Conservation (phyloP, 1,140 invertebrate species). For the Carposina sasakii region DNA sequence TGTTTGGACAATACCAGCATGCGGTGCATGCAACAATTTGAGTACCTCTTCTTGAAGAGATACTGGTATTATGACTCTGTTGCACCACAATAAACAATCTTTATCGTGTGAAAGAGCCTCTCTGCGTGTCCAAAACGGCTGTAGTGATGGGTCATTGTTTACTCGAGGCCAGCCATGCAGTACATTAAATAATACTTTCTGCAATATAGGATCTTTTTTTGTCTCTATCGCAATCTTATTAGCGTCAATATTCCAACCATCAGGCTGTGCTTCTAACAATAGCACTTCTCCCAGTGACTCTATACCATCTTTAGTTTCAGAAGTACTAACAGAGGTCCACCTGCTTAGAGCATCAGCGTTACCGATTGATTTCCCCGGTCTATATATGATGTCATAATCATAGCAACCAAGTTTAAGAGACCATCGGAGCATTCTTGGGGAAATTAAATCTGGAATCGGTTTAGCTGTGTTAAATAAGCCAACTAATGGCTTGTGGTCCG, state of each 20-base stretch:
- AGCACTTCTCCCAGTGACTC: background rate
- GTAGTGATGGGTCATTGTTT: constrained; percentile 1
- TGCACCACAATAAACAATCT: constrained; percentile 12
- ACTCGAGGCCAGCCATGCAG: constrained; percentile 5
- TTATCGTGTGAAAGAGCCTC: constrained; percentile 13
- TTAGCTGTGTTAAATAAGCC: constrained; percentile 13
- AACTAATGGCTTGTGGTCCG: constrained; percentile 31
- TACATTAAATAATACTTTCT: constrained; percentile 8
- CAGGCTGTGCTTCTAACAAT: constrained; percentile 4
- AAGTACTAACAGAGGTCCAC: background rate
- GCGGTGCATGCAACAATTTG: constrained; percentile 26
- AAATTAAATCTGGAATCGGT: constrained; percentile 17
- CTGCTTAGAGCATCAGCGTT: constrained; percentile 11
- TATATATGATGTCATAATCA: constrained; percentile 22
- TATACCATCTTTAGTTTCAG: background rate
- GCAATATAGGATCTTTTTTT: constrained; percentile 1
- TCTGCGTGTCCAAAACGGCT: constrained; percentile 3
- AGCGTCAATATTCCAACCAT: background rate
- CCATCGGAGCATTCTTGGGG: constrained; percentile 28
- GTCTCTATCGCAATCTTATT: background rate
- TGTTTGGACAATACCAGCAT: constrained; percentile 37
- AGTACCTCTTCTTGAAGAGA: constrained; percentile 2
- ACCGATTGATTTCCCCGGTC: constrained; percentile 12
- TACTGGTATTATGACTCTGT: constrained; percentile 6
- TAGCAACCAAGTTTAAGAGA: constrained; percentile 20